A percentile compares a stretch with the other conserved stretches of the same genome.
These are phyloP conservation scores for Marronus borbonicus DNA, from an alignment of 2,888 invertebrate species.

Conservation along the genomic window DNA sequence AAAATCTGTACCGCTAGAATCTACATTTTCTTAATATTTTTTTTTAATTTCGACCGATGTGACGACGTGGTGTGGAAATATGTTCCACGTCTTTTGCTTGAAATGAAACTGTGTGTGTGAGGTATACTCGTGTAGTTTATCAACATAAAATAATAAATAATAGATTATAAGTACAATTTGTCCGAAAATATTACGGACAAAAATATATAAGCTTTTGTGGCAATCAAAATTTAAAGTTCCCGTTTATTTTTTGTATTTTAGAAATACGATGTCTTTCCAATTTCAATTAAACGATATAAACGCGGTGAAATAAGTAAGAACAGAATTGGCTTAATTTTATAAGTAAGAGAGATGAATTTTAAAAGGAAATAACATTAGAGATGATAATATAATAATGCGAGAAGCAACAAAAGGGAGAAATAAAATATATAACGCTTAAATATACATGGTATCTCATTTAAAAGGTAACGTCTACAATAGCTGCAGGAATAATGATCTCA, in stretches of 20 bases:
- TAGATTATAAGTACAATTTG: conserved; percentile 39
- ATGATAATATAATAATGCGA: background rate
- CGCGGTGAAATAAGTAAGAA: background rate
- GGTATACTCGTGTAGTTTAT: conserved; percentile 30
- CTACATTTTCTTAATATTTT: background rate
- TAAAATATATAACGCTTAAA: conserved; percentile 36
- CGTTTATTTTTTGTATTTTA: conserved; percentile 55
- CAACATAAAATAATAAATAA: conserved; percentile 14
- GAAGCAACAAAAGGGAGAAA: background rate
- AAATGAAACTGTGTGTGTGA: conserved; percentile 38
- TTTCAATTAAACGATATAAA: conserved; percentile 45
- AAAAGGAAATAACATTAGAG: no score
- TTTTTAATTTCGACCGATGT: conserved; percentile 12
- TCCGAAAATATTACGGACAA: conserved; percentile 39
- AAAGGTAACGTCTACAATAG: no score
- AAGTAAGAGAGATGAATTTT: background rate
- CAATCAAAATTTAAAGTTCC: conserved; percentile 48
- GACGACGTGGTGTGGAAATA: background rate
- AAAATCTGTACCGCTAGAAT: background rate
- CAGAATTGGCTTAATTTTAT: conserved; percentile 24
- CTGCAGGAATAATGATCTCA: no score
- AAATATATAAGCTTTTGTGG: conserved; percentile 47
- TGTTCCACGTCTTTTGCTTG: conserved; percentile 4
- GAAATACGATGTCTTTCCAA: conserved; percentile 61
- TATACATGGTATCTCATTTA: background rate